phyloP scores from a whole-genome alignment of 2,797 vertebrate genomes.

The Rachycentron canadum region DNA sequence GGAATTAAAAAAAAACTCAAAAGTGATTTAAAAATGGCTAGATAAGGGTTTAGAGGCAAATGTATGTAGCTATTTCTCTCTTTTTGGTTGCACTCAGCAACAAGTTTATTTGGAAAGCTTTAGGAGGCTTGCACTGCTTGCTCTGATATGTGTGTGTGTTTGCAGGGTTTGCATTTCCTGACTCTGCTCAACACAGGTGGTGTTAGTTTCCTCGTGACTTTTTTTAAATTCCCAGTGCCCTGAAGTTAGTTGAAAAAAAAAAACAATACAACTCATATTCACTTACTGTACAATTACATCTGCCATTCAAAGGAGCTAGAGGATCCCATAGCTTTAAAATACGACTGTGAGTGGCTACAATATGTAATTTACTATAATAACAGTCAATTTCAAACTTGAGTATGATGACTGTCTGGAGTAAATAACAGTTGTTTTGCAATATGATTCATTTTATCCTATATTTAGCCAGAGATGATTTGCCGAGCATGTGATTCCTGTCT shows the following conservation, averaged over 20 bases:
- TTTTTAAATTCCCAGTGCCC: constrained; percentile 1
- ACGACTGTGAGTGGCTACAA: constrained; percentile 22
- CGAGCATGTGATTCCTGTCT: background rate
- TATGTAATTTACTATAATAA: constrained; percentile 53
- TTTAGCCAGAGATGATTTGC: constrained; percentile 24
- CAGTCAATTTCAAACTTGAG: constrained; percentile 47
- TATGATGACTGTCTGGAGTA: constrained; percentile 22
- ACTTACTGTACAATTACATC: constrained; percentile 29
- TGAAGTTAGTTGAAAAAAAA: background rate
- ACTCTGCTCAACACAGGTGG: background rate
- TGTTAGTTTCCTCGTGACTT: background rate
- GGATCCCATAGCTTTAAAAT: constrained; percentile 8
- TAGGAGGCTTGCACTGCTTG: background rate
- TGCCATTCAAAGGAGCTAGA: constrained; percentile 27
- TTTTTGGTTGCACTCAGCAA: background rate
- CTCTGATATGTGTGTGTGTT: background rate
- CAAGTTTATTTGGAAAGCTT: constrained; percentile 5
- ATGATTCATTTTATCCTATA: constrained; percentile 34
- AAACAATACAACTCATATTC: background rate
- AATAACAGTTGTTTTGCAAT: constrained; percentile 41
- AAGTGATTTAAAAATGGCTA: background rate
- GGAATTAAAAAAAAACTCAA: background rate
- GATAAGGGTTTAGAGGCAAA: background rate
- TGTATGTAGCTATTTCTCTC: background rate
- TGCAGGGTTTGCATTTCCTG: background rate